Evolutionary conservation across 2,113 vertebrate species (phyloP), one percentile per base, ranked within the genome.

Genomic region (Holacanthus passer): DNA sequence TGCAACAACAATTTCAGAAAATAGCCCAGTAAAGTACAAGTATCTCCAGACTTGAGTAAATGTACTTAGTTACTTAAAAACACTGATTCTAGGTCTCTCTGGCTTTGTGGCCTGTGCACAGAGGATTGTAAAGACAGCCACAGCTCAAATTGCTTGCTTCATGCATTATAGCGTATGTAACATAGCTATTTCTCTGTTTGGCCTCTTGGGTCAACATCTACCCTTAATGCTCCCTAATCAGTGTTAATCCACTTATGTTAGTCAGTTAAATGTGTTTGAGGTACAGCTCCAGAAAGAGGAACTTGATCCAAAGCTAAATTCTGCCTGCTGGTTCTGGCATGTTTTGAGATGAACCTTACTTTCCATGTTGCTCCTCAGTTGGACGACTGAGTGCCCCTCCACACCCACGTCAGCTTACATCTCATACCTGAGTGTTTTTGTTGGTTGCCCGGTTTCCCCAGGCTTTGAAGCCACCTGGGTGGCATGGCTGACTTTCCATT

Each of bases 221-320:
- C 58, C 74, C 35, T 11, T 56, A 77, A n/a, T 31, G 60, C 77
- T 48, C 43, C 39, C 62, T 83, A 81, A 90, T 85, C 84, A 77
- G 29, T 39, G 31, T 62, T 85, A 83, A 87, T 87, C 75, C 77
- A 80, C 68, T 87, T 72, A 55, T n/a, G 52, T 63, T 60, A 35
- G 77, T 65, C 66, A 62, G 56, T 43, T 52, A 39, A 63, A 73
- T 81, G 53, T 55, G 79, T 79, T 74, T 66, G 53, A 35, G 67
- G 77, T 71, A 60, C 71, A 27, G 76, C 77, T 75, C 56, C 76
- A 48, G 60, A 65, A 39, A 41, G 43, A 64, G 63, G 20, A n/a
- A 17, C 31, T 80, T 77, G 13, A 64, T 53, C 5, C 55, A 32
- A 17, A 3, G 24, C 43, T 53, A 13, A 55, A 72, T 45, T 35